A percentile compares a stretch with the other conserved stretches of the same genome.
Evolutionary conservation across 2,797 vertebrate genomes (phyloP).

Genomic region (Sebastes steindachneri): DNA sequence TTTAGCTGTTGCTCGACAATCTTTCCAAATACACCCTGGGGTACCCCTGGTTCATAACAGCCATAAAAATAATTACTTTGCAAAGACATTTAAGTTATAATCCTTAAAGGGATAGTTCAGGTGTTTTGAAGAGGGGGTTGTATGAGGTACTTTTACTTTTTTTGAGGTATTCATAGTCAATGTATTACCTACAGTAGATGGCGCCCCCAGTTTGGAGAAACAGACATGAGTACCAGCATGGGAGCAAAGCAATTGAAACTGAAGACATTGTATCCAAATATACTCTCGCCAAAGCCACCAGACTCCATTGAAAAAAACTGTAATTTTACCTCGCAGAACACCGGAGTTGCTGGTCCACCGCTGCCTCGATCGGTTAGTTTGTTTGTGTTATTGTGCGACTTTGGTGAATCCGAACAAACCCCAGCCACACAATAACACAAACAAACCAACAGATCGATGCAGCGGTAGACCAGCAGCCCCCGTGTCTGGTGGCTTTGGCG

Average conservation of each 20-base stretch:
- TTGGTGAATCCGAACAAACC: no score
- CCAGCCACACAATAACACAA: no score
- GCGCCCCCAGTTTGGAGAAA: neutral
- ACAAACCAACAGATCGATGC: no score
- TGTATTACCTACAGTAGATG: neutral
- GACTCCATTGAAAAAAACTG: neutral
- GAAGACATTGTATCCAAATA: neutral
- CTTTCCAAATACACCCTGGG: no score
- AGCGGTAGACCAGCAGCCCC: no score
- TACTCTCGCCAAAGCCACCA: no score
- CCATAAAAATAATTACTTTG: no score
- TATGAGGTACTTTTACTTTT: neutral
- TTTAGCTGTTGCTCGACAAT: no score
- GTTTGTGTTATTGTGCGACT: neutral
- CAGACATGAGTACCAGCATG: neutral
- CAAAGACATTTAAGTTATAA: no score
- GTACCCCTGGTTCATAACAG: no score
- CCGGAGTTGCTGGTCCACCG: neutral
- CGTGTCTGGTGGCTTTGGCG: no score
- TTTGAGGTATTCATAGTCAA: neutral
- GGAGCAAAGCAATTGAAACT: neutral
- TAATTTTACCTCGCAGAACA: neutral
- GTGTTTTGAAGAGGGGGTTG: neutral
- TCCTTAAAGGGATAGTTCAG: neutral
- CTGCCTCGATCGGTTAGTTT: neutral